These are phyloP conservation scores for Gallinago nigripennis DNA, from an alignment of 2,797 vertebrate species.

Conservation along the genomic window DNA sequence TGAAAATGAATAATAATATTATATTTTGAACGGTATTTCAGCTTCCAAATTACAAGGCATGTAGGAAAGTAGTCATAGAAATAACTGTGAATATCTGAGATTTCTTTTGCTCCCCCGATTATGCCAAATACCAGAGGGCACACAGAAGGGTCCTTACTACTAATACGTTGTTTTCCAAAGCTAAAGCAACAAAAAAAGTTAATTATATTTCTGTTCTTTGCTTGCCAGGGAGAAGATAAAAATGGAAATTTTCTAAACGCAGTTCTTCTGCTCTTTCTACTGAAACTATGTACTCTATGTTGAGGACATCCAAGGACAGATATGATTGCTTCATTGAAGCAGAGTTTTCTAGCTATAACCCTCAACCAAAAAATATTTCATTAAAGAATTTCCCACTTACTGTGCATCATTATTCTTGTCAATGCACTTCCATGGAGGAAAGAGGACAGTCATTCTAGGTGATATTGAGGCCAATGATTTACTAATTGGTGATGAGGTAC, in stretches of 20 bases:
- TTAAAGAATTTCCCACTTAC: constrained; percentile 52
- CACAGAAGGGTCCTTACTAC: neutral
- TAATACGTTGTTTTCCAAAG: neutral
- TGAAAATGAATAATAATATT: neutral
- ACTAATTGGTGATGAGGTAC: constrained; percentile 21
- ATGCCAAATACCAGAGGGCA: neutral
- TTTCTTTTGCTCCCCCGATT: neutral
- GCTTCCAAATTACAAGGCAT: neutral
- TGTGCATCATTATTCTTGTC: constrained; percentile 63
- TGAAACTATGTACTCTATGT: neutral
- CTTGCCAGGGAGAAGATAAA: neutral
- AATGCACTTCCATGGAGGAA: constrained; percentile 33
- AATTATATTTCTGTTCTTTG: constrained; percentile 7
- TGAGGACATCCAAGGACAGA: constrained; percentile 66
- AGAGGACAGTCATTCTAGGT: constrained; percentile 51
- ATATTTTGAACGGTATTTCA: neutral
- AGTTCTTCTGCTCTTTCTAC: neutral
- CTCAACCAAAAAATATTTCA: constrained; percentile 46
- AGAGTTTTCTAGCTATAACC: constrained; percentile 25
- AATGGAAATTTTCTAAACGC: constrained; percentile 1
- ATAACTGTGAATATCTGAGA: neutral
- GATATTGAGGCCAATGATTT: constrained; percentile 57
- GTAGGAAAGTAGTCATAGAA: neutral
- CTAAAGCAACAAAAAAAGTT: neutral
- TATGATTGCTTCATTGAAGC: constrained; percentile 61